Percentiles rank a stretch among this genome's conserved stretches.
Conservation (phyloP, 2,113 vertebrate species). For the Arothron firmamentum region DNA sequence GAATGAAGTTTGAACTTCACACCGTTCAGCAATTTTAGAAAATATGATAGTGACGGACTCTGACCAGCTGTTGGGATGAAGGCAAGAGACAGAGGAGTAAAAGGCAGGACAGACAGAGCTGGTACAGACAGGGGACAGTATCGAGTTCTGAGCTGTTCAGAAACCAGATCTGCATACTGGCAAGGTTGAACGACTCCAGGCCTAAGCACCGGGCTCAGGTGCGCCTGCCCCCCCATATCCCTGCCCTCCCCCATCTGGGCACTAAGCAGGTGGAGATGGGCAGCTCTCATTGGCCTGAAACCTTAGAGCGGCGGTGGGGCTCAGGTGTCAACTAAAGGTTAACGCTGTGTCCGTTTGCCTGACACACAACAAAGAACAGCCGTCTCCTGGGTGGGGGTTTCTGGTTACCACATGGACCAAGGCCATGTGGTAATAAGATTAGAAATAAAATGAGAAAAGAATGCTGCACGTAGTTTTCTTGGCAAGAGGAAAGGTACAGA, state of each 20-base stretch:
- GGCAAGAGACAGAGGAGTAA: slow-evolving; percentile 38
- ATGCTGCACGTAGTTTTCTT: background rate
- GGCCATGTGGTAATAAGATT: slow-evolving; percentile 38
- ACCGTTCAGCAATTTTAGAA: slow-evolving; percentile 22
- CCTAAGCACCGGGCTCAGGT: slow-evolving; percentile 64
- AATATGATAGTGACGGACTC: background rate
- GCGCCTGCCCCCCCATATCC: slow-evolving; percentile 41
- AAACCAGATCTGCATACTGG: slow-evolving; percentile 65
- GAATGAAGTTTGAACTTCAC: slow-evolving; percentile 17
- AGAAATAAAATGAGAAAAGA: slow-evolving; percentile 33
- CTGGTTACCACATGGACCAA: slow-evolving; percentile 46
- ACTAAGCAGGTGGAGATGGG: slow-evolving; percentile 47
- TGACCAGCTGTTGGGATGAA: slow-evolving; percentile 4
- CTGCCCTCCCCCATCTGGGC: slow-evolving; percentile 43
- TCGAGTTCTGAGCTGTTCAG: slow-evolving; percentile 61
- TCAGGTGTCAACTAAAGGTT: slow-evolving; percentile 69
- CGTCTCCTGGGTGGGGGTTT: slow-evolving; percentile 45
- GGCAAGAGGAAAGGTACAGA: background rate
- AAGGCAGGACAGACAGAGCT: slow-evolving; percentile 34
- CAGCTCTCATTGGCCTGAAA: slow-evolving; percentile 66
- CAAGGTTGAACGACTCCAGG: slow-evolving; percentile 58
- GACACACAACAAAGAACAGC: slow-evolving; percentile 62
- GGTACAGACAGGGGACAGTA: slow-evolving; percentile 34
- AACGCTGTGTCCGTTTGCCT: slow-evolving; percentile 51
- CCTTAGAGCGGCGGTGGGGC: slow-evolving; percentile 52